A percentile compares a stretch with the other conserved stretches of the same genome.
phyloP scores from a whole-genome alignment of 2,888 invertebrate genomes.

The Ornithoptera alexandrae region DNA sequence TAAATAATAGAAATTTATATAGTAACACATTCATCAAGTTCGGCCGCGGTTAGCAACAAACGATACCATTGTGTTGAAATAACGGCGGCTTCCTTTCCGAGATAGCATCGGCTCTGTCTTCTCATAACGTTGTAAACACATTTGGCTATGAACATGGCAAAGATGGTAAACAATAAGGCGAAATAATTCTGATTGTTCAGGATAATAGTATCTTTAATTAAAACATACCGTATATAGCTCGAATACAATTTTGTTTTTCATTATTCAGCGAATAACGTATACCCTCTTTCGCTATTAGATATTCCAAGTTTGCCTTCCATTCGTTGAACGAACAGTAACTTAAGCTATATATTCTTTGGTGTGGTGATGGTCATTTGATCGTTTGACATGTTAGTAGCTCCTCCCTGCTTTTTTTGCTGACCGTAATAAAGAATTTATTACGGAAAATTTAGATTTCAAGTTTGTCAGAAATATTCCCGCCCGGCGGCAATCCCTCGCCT shows the following conservation, averaged over 20 bases:
- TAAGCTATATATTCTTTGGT: neutral
- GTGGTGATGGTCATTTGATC: neutral
- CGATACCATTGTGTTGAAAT: slow-evolving; percentile 29
- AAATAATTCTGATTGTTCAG: slow-evolving; percentile 26
- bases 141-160: slow-evolving; percentile 24
- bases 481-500: no score
- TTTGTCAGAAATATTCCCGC: no score
- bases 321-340: neutral
- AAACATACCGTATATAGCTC: slow-evolving; percentile 27
- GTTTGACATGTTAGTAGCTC: neutral
- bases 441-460: no score
- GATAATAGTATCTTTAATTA: slow-evolving; percentile 27
- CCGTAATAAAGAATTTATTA: no score
- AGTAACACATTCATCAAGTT: slow-evolving; percentile 9
- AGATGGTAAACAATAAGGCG: slow-evolving; percentile 27
- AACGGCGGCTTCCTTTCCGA: slow-evolving; percentile 27
- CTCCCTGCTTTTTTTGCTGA: no score
- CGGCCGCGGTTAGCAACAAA: slow-evolving; percentile 18
- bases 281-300: neutral
- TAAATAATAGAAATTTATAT: neutral
- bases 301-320: neutral
- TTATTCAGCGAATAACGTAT: slow-evolving; percentile 18
- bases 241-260: slow-evolving; percentile 22
- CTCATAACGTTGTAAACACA: slow-evolving; percentile 26
- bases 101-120: slow-evolving; percentile 27